phyloP scores from a whole-genome alignment of 2,113 vertebrate species.

The Rhinichthys klamathensis region DNA sequence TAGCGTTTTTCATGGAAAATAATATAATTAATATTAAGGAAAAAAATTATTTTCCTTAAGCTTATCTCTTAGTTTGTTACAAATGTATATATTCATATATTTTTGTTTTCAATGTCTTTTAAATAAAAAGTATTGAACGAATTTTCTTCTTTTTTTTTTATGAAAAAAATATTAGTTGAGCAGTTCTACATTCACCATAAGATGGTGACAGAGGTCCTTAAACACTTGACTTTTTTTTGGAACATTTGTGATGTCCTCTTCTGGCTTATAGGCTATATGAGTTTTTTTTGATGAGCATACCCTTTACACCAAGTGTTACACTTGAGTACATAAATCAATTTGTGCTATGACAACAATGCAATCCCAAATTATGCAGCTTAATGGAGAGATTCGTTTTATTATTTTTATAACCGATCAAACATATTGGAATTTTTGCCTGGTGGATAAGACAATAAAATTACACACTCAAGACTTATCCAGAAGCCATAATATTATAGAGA shows the following conservation, averaged over 20 bases:
- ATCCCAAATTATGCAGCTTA: not conserved
- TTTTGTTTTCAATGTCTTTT: not conserved
- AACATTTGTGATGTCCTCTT: not conserved
- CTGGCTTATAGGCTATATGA: not conserved
- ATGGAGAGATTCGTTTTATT: not conserved
- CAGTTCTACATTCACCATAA: conserved; percentile 40
- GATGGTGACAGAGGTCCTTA: not conserved
- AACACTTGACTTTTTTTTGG: not conserved
- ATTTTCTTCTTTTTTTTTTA: too few species aligned
- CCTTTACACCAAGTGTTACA: not conserved
- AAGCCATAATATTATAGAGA: too few species aligned
- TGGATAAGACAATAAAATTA: not conserved
- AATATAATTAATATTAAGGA: not conserved
- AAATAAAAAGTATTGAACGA: not conserved
- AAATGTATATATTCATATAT: too few species aligned
- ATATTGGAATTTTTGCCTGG: not conserved
- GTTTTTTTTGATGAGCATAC: not conserved
- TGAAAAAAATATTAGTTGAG: not conserved
- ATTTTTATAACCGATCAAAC: not conserved
- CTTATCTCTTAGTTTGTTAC: not conserved
- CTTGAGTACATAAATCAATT: not conserved
- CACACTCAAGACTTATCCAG: too few species aligned
- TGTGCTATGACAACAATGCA: not conserved
- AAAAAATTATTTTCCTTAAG: not conserved
- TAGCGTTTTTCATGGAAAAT: not conserved